Evolutionary conservation across 37 sponge, comb jelly and placozoan species (phyloP), one percentile per base, ranked within the genome.

Genomic region (Eunapius fragilis): DNA sequence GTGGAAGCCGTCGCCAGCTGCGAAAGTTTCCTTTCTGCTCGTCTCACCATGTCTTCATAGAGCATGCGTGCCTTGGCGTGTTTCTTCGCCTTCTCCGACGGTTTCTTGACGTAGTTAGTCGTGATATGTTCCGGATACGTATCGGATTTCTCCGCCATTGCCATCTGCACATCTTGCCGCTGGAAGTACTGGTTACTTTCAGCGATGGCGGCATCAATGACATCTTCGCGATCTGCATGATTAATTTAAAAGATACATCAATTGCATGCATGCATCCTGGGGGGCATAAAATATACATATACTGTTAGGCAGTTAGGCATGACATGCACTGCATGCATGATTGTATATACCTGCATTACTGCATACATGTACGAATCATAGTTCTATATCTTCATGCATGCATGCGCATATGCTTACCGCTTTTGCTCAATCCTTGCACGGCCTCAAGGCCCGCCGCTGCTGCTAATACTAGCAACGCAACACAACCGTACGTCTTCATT

Each of bases 31-130:
- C 75, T 89, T 80, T 89, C 89, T 32, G 89, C 85, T 50, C 67
- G 78, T 17, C 41, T 68, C 6, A 89, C 89, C 85, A 89, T 89
- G 31, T 89, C 75, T 26, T 84, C 85, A 28, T 78, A 79, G 70
- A 50, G 31, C 4, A 80, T 69, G 3, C 82, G 67, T 5, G 87
- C 87, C 69, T 75, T 37, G 24, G 87, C 91, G 25, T 68, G 31
- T 33, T 86, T 86, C 31, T 27, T 47, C 58, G 91, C 87, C 33
- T 32, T 50, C 13, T 82, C 31, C n/a, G 91, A 81, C 28, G 87
- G 78, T 28, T 36, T 69, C 74, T 91, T 91, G 74, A 89, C 83
- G 24, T 72, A 47, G 68, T 77, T 83, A 28, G 77, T 22, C 19
- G 58, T 58, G 7, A 17, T 17, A 19, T 10, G 22, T 2, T 58